Evolutionary conservation across 2,888 invertebrate species (phyloP).

Genomic region (Metopia argyrocephala): DNA sequence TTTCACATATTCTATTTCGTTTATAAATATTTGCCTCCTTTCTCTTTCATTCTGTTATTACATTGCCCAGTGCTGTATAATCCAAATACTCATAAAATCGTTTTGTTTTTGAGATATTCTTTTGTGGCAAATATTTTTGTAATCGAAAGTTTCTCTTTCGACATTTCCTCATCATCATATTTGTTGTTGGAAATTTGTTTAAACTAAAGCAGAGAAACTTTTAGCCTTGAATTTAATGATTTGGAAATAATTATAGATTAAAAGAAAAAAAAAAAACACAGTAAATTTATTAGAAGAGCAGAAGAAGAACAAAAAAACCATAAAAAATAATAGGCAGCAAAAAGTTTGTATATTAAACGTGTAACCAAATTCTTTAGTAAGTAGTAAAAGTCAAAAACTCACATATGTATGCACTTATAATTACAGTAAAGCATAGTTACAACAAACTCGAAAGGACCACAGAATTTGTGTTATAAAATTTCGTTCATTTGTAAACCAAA

Average conservation of each 20-base stretch:
- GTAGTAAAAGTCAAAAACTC: background rate
- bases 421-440: too few relatives aligned
- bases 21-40: too few relatives aligned
- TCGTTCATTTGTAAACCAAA: too few relatives aligned
- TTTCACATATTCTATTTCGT: too few relatives aligned
- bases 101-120: background rate
- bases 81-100: background rate
- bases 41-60: too few relatives aligned
- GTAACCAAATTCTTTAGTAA: background rate
- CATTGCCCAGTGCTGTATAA: background rate
- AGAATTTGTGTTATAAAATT: too few relatives aligned
- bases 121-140: background rate
- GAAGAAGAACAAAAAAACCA: too few relatives aligned
- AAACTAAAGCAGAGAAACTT: conserved; percentile 4
- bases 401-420: background rate
- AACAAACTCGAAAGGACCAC: too few relatives aligned
- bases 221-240: conserved; percentile 54
- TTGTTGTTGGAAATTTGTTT: background rate
- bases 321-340: background rate
- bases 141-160: conserved; percentile 4
- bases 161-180: background rate
- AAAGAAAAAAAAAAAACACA: conserved; percentile 24
- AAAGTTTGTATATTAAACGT: background rate
- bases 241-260: conserved; percentile 64
- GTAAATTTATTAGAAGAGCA: too few relatives aligned